Conservation (phyloP, 2,797 vertebrate genomes). For the Oreortyx pictus region DNA sequence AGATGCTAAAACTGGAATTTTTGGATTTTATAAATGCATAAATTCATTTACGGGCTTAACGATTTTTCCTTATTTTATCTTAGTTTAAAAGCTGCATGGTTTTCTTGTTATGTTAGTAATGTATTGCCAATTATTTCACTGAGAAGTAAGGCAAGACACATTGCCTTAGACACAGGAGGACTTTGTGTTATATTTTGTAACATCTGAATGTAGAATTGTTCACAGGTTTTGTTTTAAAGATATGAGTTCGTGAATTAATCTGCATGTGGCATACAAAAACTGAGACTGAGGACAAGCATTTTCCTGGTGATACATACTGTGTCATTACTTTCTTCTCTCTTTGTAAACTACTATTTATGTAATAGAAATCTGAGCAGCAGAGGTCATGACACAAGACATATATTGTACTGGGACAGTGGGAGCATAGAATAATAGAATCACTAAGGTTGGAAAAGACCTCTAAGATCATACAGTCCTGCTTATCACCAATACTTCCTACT, state of each 20-base stretch:
- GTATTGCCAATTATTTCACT: not conserved
- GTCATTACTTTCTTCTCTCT: not conserved
- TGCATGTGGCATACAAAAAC: not conserved
- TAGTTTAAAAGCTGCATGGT: not conserved
- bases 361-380: not conserved
- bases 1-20: not conserved
- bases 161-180: not conserved
- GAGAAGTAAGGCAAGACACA: not conserved
- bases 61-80: not conserved
- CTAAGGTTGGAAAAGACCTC: too few species aligned
- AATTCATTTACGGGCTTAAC: not conserved
- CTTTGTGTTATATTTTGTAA: not conserved
- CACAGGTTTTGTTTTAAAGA: not conserved
- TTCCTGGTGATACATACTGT: not conserved
- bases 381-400: not conserved
- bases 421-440: not conserved
- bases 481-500: too few species aligned
- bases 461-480: too few species aligned
- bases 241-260: not conserved
- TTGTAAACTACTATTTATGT: not conserved
- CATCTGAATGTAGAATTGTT: accelerated
- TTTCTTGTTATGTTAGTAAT: not conserved
- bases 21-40: not conserved
- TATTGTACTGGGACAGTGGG: not conserved
- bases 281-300: not conserved